Evolutionary conservation across 2,888 invertebrate species (phyloP), one percentile per base, ranked within the genome.

Genomic region (Scaptomyza reducta): DNA sequence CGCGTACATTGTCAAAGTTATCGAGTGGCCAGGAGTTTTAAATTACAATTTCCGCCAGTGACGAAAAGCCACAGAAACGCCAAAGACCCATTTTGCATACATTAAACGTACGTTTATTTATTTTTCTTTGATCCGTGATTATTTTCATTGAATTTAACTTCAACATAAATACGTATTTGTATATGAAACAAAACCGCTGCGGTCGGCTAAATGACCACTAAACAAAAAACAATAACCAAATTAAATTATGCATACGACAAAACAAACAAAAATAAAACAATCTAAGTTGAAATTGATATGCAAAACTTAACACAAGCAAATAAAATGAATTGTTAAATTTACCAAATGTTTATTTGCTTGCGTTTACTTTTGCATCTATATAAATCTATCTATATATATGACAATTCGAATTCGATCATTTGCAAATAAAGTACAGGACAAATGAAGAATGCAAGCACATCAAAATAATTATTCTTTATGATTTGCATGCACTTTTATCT

Each of bases 11-110:
- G 57, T 42, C 47, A 44, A 46, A 50, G 45, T 22, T 22, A 22
- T 35, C n/a, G 22, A 35, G 14, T 47, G 53, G 46, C 60, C 50
- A 29, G 47, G 58, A 70, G 72, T 71, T 81, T 64, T 56, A 67
- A 84, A 85, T 79, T 76, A 82, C 79, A 82, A 68, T 85, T 85
- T 71, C 68, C 76, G 73, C 59, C 47, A 64, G 42, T 59, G 58
- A 38, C 40, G 45, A 59, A 77, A 70, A 69, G 57, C 65, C 62
- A 59, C 62, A 72, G 2, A 55, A 70, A 47, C 40, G 35, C 33
- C 3, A 14, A 47, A 64, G 64, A 77, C 6, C 29, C 14, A 40
- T 40, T 35, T 33, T 13, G 1, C 33, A 33, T 13, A 13, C 13
- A 9, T 33, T 27, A n/a, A n/a, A 27, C 7, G 27, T 27, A 27